phyloP scores from a whole-genome alignment of 2,113 vertebrate species.

The Phalacrocorax carbo region DNA sequence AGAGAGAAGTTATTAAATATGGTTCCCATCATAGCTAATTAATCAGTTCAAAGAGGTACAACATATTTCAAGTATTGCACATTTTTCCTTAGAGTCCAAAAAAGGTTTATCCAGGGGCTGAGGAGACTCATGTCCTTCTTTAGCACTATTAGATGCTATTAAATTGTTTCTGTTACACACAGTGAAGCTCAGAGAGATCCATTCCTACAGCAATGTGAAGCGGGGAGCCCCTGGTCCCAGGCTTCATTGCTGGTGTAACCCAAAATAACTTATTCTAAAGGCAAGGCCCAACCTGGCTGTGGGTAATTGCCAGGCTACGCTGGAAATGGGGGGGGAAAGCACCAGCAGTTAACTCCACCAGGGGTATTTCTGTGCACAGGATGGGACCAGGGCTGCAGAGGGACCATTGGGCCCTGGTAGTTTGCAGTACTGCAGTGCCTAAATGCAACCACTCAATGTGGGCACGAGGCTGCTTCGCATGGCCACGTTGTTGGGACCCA shows the following conservation, averaged over 20 bases:
- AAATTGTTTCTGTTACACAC: not conserved
- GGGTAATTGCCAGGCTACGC: not conserved
- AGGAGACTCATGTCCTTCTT: not conserved
- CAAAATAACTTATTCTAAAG: not conserved
- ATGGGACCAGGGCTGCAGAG: not conserved
- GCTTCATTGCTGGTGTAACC: not conserved
- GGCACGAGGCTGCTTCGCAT: accelerated
- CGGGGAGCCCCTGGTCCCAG: not conserved
- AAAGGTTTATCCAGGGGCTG: not conserved
- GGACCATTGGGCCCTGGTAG: accelerated
- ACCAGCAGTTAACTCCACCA: not conserved
- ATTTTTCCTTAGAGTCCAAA: not conserved
- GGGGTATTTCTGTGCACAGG: accelerated
- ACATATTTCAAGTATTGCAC: not conserved
- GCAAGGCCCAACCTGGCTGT: not conserved
- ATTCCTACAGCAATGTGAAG: not conserved
- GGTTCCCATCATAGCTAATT: not conserved
- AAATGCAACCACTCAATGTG: accelerated
- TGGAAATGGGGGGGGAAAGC: accelerated
- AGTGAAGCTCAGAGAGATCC: not conserved
- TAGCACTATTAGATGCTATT: not conserved
- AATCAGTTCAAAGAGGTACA: not conserved
- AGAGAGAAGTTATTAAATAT: not conserved
- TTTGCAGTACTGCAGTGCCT: not conserved
- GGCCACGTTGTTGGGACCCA: not conserved